Evolutionary conservation across 2,888 invertebrate species (phyloP), one percentile per base, ranked within the genome.

Genomic region (Ypsolopha scabrella): DNA sequence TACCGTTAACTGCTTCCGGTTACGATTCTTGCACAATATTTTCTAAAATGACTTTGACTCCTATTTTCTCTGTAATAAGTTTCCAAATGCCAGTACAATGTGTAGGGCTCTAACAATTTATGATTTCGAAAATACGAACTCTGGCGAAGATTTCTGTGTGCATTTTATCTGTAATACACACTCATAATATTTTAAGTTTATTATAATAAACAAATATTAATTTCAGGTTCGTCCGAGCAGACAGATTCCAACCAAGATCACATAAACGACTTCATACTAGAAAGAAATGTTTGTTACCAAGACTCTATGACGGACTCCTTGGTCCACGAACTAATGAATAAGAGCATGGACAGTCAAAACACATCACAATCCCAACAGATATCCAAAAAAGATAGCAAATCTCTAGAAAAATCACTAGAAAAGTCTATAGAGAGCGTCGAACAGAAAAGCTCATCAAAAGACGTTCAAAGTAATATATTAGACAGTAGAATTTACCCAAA

Each of bases 211-310:
- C 14, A 48, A n/a, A n/a, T 48, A 9, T 13, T 36, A 35, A 11
- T 65, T 67, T 2, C 47, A 87, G 87, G 79, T 0, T 80, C 82
- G 48, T 75, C 87, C 13, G 87, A 87, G 62, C 72, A 72, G 39
- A 78, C 75, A 33, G 78, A 82, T 7, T 80, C 78, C 0, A 73
- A 75, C 54, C 80, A 77, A 51, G 87, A 85, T n/a, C 70, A 80
- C 53, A 70, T 75, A 56, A 85, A 82, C 59, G 87, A 87, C 51
- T 87, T 81, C 54, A 77, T 87, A 8, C 58, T 87, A 0, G 87
- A 87, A 65, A 58, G 87, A 2, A 87, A 87, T 53, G 77, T 87
- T 0, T 87, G 87, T 57, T 87, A 81, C 57, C 87, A 87, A 61
- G 87, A 87, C 48, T 87, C 87, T 0, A 60, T 87, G 24, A 80